phyloP scores from a whole-genome alignment of 2,113 vertebrate species.

The Psettodes erumei region DNA sequence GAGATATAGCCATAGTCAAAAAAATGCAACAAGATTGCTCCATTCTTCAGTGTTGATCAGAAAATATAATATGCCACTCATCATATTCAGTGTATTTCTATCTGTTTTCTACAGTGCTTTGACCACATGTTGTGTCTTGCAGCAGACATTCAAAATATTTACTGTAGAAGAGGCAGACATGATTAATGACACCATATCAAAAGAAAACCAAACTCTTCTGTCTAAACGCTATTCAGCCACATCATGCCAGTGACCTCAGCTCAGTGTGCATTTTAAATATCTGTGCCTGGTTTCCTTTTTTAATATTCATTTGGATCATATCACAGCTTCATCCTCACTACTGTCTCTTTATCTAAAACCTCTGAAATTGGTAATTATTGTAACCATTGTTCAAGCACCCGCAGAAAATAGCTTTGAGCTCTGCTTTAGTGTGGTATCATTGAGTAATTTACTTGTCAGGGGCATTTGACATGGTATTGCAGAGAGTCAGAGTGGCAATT shows the following conservation, averaged over 20 bases:
- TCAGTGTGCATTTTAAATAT: neutral
- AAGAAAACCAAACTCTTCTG: neutral
- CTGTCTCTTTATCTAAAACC: neutral
- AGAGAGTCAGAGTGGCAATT: conserved; percentile 61
- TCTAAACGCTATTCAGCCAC: neutral
- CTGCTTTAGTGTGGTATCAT: conserved; percentile 45
- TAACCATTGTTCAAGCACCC: conserved; percentile 7
- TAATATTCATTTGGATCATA: conserved; percentile 21
- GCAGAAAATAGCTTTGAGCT: conserved; percentile 34
- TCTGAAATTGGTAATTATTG: conserved; percentile 20
- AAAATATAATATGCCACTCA: neutral
- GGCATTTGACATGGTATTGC: conserved; percentile 44
- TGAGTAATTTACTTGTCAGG: conserved; percentile 60
- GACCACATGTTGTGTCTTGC: neutral
- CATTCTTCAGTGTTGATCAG: neutral
- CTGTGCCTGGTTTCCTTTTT: neutral
- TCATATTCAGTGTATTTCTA: neutral
- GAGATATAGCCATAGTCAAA: neutral
- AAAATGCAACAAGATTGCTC: neutral
- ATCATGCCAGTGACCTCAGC: neutral
- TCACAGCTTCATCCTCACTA: neutral
- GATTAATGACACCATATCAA: neutral
- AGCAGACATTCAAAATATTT: neutral
- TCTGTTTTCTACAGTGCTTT: neutral
- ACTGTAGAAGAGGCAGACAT: neutral